phyloP scores from a whole-genome alignment of 1,140 invertebrate genomes.

The Aphelenchoides besseyi region DNA sequence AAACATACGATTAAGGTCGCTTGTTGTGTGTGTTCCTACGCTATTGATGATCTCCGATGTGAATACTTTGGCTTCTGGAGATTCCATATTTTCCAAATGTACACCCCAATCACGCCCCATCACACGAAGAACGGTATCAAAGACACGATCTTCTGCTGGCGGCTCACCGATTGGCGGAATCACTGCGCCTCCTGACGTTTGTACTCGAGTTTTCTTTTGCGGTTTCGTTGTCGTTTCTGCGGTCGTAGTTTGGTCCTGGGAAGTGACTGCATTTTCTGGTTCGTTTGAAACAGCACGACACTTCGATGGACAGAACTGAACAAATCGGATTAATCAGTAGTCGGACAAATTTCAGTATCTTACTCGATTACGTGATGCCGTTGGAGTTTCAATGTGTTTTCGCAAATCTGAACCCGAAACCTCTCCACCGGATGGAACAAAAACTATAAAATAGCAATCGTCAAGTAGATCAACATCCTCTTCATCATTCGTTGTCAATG shows the following conservation, averaged over 20 bases:
- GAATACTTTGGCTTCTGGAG: constrained; percentile 16
- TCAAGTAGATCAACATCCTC: constrained; percentile 48
- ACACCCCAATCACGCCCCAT: constrained; percentile 23
- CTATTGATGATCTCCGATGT: constrained; percentile 22
- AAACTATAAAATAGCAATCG: constrained; percentile 55
- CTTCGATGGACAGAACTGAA: constrained; percentile 39
- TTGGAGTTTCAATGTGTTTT: constrained; percentile 59
- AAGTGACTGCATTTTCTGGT: not conserved
- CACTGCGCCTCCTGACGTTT: constrained; percentile 4
- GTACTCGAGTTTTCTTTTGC: not conserved
- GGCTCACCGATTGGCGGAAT: constrained; percentile 3
- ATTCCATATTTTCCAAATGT: constrained; percentile 32
- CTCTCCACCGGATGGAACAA: constrained; percentile 54
- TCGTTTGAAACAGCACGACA: constrained; percentile 18
- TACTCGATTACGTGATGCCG: constrained; percentile 19
- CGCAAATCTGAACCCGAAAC: constrained; percentile 44
- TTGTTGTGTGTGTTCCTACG: constrained; percentile 1
- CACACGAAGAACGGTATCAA: constrained; percentile 9
- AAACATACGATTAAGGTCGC: constrained; percentile 14
- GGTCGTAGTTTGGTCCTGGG: no score
- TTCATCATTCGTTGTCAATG: constrained; percentile 44
- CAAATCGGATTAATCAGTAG: constrained; percentile 20
- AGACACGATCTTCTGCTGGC: constrained; percentile 4
- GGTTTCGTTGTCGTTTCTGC: not conserved
- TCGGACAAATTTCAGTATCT: constrained; percentile 15